Percentiles rank a stretch among this genome's conserved stretches.
These are phyloP conservation scores for Stenopsyche tienmushanensis DNA, from an alignment of 1,140 invertebrate genomes.

Conservation along the genomic window DNA sequence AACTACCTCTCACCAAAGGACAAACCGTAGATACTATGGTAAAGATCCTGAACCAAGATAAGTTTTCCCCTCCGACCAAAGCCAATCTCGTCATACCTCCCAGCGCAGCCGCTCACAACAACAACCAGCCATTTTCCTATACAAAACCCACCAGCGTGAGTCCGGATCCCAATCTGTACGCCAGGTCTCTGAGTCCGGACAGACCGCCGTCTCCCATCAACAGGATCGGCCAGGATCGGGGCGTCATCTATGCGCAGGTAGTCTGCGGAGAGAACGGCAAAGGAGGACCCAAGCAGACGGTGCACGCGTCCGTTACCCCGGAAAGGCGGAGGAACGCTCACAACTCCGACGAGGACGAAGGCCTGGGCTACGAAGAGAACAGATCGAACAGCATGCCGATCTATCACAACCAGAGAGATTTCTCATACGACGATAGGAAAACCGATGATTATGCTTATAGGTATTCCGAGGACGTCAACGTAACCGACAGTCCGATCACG, in stretches of 20 bases:
- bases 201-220: slow-evolving; percentile 51
- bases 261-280: slow-evolving; percentile 53
- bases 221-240: slow-evolving; percentile 47
- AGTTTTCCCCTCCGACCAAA: slow-evolving; percentile 65
- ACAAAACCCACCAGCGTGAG: slow-evolving; percentile 59
- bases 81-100: slow-evolving; percentile 62
- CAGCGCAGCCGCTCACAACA: slow-evolving; percentile 64
- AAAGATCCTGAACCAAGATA: slow-evolving; percentile 63
- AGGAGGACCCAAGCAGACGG: slow-evolving; percentile 54
- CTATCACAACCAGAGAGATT: slow-evolving; percentile 44
- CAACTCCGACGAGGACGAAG: slow-evolving; percentile 73
- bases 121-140: slow-evolving; percentile 75
- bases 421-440: slow-evolving; percentile 48
- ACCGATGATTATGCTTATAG: slow-evolving; percentile 46
- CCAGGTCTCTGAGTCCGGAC: slow-evolving; percentile 51
- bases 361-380: slow-evolving; percentile 64
- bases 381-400: slow-evolving; percentile 43
- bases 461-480: slow-evolving; percentile 44
- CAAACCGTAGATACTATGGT: slow-evolving; percentile 65
- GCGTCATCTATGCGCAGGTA: slow-evolving; percentile 75
- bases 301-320: slow-evolving; percentile 56
- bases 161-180: slow-evolving; percentile 54
- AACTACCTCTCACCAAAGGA: slow-evolving; percentile 63
- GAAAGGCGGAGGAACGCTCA: slow-evolving; percentile 49
- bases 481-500: slow-evolving; percentile 52